Conservation (phyloP, 2,113 vertebrate species). For the Halcyon malimbica region DNA sequence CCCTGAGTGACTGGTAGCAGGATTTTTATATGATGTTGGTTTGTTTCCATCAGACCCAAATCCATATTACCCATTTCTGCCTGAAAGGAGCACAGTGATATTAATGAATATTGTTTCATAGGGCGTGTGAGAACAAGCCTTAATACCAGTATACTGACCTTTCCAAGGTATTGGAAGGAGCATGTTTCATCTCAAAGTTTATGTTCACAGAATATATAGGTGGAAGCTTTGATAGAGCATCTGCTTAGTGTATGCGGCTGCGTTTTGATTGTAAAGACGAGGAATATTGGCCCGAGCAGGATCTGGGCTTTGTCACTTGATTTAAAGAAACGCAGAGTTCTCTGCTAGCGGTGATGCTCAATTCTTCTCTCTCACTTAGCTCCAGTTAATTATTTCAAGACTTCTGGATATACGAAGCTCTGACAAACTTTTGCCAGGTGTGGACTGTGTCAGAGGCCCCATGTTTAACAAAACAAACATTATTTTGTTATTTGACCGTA, state of each 20-base stretch:
- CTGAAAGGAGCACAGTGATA: neutral
- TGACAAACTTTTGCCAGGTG: neutral
- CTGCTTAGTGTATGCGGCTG: neutral
- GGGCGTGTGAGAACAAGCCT: fast-evolving
- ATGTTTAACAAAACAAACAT: neutral
- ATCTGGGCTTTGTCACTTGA: neutral
- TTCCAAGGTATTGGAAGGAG: neutral
- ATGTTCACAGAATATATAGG: neutral
- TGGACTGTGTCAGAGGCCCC: neutral
- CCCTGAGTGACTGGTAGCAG: neutral
- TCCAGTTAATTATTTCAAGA: neutral
- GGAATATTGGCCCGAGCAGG: neutral
- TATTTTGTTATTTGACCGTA: neutral
- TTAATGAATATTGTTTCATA: neutral
- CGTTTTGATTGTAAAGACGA: neutral
- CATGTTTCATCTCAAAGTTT: neutral
- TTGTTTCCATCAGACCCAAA: neutral
- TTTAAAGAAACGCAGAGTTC: neutral
- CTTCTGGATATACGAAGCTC: neutral
- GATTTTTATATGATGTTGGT: neutral
- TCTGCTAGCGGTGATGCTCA: neutral
- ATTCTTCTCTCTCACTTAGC: neutral
- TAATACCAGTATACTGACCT: neutral
- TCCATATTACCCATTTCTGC: neutral
- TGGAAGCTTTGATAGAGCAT: neutral